phyloP scores from a whole-genome alignment of 1,140 invertebrate genomes.

The Ruditapes philippinarum region DNA sequence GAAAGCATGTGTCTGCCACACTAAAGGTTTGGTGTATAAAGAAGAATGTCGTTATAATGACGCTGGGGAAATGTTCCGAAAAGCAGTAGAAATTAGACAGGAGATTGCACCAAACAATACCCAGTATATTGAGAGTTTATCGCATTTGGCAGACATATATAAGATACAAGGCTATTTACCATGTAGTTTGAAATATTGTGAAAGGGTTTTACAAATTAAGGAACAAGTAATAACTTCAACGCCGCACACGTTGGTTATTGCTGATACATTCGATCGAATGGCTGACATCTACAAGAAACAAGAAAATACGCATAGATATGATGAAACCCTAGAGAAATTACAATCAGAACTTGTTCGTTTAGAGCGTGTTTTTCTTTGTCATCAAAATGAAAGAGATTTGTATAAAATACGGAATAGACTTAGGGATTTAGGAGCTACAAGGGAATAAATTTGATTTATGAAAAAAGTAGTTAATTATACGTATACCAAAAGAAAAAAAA shows the following conservation, averaged over 20 bases:
- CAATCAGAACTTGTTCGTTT: slow-evolving; percentile 25
- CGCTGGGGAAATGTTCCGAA: neutral
- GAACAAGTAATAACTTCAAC: neutral
- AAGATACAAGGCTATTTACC: neutral
- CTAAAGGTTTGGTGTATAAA: slow-evolving; percentile 25
- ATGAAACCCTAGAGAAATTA: slow-evolving; percentile 13
- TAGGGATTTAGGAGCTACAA: no score
- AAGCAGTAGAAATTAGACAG: slow-evolving; percentile 7
- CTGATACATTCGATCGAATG: slow-evolving; percentile 36
- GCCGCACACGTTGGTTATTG: slow-evolving; percentile 12
- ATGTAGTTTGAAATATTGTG: neutral
- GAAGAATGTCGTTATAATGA: neutral
- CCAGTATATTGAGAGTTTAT: slow-evolving; percentile 20
- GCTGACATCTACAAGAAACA: neutral
- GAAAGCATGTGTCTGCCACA: slow-evolving; percentile 21
- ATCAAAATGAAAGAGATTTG: neutral
- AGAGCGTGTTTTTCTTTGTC: neutral
- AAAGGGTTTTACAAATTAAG: slow-evolving; percentile 3
- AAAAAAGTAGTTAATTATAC: no score
- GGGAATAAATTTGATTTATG: no score
- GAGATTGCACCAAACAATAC: neutral
- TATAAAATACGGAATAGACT: neutral
- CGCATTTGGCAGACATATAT: slow-evolving; percentile 23
- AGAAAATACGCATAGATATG: neutral
- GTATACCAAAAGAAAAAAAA: no score